These are phyloP conservation scores for Atethmia centrago DNA, from an alignment of 2,888 invertebrate genomes.

Conservation along the genomic window DNA sequence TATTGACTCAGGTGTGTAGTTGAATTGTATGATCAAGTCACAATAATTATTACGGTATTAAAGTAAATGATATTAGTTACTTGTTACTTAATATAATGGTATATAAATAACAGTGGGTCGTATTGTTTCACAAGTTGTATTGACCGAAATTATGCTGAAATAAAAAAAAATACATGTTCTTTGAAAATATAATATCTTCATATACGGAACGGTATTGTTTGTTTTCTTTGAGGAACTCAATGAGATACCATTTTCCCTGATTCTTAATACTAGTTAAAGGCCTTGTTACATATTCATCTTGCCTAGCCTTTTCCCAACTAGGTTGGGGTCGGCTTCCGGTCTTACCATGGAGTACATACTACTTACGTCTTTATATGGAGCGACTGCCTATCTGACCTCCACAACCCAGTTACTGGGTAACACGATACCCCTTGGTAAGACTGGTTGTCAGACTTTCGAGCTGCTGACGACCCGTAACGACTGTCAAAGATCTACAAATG, in stretches of 20 bases:
- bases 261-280: too few relatives aligned
- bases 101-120: conserved; percentile 81
- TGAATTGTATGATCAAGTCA: conserved; percentile 85
- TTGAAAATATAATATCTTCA: conserved; percentile 91
- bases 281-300: too few relatives aligned
- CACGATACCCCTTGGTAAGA: too few relatives aligned
- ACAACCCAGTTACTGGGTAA: too few relatives aligned
- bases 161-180: conserved; percentile 89
- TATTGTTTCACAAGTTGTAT: conserved; percentile 89
- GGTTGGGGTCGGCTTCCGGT: too few relatives aligned
- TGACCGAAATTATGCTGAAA: conserved; percentile 87
- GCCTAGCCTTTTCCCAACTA: too few relatives aligned
- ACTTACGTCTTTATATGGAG: too few relatives aligned
- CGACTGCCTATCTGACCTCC: too few relatives aligned
- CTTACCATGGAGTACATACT: too few relatives aligned
- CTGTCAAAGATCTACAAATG: too few relatives aligned
- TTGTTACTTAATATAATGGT: conserved; percentile 87
- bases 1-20: conserved; percentile 86
- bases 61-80: conserved; percentile 85
- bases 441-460: too few relatives aligned
- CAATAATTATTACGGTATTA: conserved; percentile 87
- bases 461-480: too few relatives aligned
- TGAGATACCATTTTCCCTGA: not conserved
- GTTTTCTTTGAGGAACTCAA: conserved; percentile 69
- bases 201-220: conserved; percentile 82